Evolutionary conservation across 1,140 invertebrate species (phyloP), one percentile per base, ranked within the genome.

Genomic region (Zaprionus tsacasi): DNA sequence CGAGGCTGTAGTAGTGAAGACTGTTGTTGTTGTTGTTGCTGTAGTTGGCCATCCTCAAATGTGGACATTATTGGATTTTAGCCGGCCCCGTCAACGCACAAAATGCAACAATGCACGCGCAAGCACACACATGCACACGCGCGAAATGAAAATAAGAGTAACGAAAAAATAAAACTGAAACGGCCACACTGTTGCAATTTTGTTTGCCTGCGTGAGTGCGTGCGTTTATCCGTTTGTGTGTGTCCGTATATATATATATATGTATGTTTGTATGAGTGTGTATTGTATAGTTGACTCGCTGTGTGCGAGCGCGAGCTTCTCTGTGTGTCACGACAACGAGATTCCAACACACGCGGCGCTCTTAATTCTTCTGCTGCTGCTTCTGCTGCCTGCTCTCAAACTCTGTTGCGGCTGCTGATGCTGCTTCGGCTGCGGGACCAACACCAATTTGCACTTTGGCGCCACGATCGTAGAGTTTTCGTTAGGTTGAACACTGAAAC

Each of bases 161-260:
- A 45, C 40, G n/a, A 68, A 71, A 71, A 68, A 58, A 50, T 69
- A 21, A 33, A 66, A 38, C 36, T 65, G 27, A 72, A 76, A 68
- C 63, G 66, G 68, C 52, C 80, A 82, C 80, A 86, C 82, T 76
- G 82, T 86, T 85, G 82, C 78, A 80, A 79, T 74, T 66, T 33
- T 36, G 45, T 33, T 36, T 43, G 11, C 54, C 33, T 38, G 30
- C 38, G 17, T 54, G 12, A 13, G 27, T 36, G 30, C 21, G 17
- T 50, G 17, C 21, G 45, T 50, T 17, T 50, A 25, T 50, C 43
- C 27, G 30, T 59, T 1, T 40, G 12, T 13, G 38, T 40, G 17
- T 25, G 10, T 36, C 27, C n/a, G 59, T 61, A 25, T 21, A 17
- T 33, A 30, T 55, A 27, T 25, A 25, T 21, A 17, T 33, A 30